Base-by-base conservation (phyloP, 2,888 invertebrate genomes). In the Lasius fuliginosus region DNA sequence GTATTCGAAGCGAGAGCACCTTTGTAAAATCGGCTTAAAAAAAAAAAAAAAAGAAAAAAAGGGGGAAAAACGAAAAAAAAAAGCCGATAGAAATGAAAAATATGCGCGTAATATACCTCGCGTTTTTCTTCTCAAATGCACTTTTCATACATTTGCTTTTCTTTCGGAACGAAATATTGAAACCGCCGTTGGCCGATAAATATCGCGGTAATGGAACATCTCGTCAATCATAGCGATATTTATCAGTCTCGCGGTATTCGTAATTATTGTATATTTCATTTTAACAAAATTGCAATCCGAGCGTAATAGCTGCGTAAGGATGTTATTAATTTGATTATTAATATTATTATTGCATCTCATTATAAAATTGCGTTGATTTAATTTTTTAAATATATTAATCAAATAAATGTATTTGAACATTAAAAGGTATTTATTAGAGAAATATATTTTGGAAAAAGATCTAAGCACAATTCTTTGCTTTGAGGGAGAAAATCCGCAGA, bases 21-120 rank as follows among this genome's bases (percentile, higher is more conserved):
- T 83, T 79, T 56, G 33, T 77, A 81, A 67, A 62, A 73, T 79
- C 74, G 46, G 33, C 58, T 79, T 73, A 46, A 12, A 33, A 71
- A 79, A 60, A 40, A 65, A 71, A 40, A 71, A 42, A n/a, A 36
- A 33, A 5, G 3, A 18, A 49, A 18, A 5, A 18, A 36, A 36
- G 33, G 5, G 3, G 5, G 5, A 36, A 23, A 12, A 30, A 33
- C 23, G 23, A 23, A 33, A 15, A 79, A 73, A 15, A 79, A 73
- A 79, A 49, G 33, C 30, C 23, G 58, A 71, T 18, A 60, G 49
- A 65, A 58, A 49, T 46, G 65, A 82, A 82, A 79, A 73, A 79
- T 46, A 60, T 27, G 33, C 56, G 5, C 71, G 73, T 46, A 73
- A 73, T 73, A 49, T 60, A 4, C 12, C 27, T 18, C 33, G 40